These are phyloP conservation scores for Dolichoris vasculosae DNA, from an alignment of 1,140 invertebrate genomes.

Conservation along the genomic window DNA sequence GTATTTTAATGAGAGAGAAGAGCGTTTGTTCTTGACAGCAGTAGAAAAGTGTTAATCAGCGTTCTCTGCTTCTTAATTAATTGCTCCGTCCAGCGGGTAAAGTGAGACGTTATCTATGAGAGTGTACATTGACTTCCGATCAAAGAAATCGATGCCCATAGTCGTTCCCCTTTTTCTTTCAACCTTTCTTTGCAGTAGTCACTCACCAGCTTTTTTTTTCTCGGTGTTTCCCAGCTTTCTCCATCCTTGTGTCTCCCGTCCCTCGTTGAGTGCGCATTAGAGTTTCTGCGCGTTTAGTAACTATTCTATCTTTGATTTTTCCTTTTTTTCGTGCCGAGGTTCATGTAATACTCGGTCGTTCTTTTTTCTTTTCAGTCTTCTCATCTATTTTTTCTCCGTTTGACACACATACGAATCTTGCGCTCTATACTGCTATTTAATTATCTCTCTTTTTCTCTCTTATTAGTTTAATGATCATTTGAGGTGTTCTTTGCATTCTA, in stretches of 20 bases:
- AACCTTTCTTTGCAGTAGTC: not conserved
- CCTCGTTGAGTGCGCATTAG: not conserved
- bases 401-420: not conserved
- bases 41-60: constrained; percentile 45
- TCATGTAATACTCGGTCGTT: not conserved
- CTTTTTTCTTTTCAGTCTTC: not conserved
- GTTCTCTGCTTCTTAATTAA: constrained; percentile 40
- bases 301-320: constrained; percentile 44
- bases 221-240: not conserved
- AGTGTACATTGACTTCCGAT: constrained; percentile 32
- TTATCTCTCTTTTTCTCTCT: not conserved
- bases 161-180: not conserved
- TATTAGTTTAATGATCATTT: not conserved
- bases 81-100: constrained; percentile 22
- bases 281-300: constrained; percentile 1
- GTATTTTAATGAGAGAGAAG: constrained; percentile 35
- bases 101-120: constrained; percentile 39
- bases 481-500: not conserved
- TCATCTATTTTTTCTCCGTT: not conserved
- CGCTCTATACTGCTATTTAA: not conserved
- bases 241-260: not conserved
- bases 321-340: not conserved
- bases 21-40: constrained; percentile 9
- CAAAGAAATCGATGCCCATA: constrained; percentile 27
- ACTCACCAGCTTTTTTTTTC: not conserved